Base-by-base conservation (phyloP, 2,797 vertebrate species). In the Etheostoma nigrum region DNA sequence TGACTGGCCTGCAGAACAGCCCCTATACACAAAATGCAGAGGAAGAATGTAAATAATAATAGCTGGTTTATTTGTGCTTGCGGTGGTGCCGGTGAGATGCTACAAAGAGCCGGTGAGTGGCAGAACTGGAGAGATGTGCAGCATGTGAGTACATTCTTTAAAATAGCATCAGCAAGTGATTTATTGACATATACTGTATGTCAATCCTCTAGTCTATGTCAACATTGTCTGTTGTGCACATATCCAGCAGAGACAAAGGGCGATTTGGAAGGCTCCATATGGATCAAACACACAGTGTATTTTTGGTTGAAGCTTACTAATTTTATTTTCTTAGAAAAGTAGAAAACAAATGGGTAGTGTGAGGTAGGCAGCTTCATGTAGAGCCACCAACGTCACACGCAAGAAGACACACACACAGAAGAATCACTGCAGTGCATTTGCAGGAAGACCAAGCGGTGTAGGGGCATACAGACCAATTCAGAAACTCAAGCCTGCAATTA, bases 1-100 rank as follows among this genome's bases (percentile, higher is more conserved):
- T 66, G 5, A 36, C 72, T 60, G 61, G 45, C 47, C 79, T 74
- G 70, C 78, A 88, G 74, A 83, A 52, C 40, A 59, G 54, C 77
- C 52, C 11, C 7, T 3, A 23, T 64, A 61, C 86, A 79, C 78
- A 86, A 60, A 74, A 61, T 69, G 49, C 69, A 59, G 83, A 51
- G 67, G 51, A 63, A 49, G 54, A 55, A 48, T 61, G 74, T 21
- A 54, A 72, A 36, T 66, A 48, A 55, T 14, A 66, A 54, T 14
- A 27, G 21, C 36, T 60, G 72, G 1, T 74, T 71, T 75, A 7
- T 60, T 65, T 58, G 13, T 36, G n/a, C 40, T 42, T n/a, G 36
- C 23, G 5, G 21, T 78, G 51, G 5, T 65, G 79, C 51, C 53
- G 67, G 54, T 62, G 62, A 30, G 54, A 57, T 19, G 11, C 52